Evolutionary conservation across 2,113 vertebrate species (phyloP).

Genomic region (Solea solea): DNA sequence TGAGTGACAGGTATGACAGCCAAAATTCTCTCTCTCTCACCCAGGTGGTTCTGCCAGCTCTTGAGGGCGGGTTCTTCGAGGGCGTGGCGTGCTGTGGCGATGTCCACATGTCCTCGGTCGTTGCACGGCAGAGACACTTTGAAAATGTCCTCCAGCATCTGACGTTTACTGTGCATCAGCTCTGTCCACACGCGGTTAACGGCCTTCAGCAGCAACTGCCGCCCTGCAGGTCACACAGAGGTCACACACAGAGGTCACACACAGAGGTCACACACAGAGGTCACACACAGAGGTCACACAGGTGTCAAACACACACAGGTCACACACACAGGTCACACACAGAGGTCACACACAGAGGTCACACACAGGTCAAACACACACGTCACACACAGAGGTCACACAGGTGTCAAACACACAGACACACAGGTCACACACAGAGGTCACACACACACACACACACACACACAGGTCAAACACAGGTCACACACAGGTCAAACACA

Average conservation of each 20-base stretch:
- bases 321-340: too few relatives aligned
- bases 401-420: not conserved
- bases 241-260: too few relatives aligned
- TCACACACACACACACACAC: too few relatives aligned
- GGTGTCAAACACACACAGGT: not conserved
- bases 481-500: too few relatives aligned
- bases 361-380: too few relatives aligned
- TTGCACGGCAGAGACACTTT: slow-evolving; percentile 94
- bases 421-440: not conserved
- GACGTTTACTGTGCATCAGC: slow-evolving; percentile 95
- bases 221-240: slow-evolving; percentile 78
- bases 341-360: too few relatives aligned
- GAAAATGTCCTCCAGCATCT: slow-evolving; percentile 94
- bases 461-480: too few relatives aligned
- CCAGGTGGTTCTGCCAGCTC: slow-evolving; percentile 97
- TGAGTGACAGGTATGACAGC: not conserved
- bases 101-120: slow-evolving; percentile 95
- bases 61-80: slow-evolving; percentile 94
- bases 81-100: slow-evolving; percentile 85
- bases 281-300: too few relatives aligned
- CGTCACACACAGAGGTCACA: too few relatives aligned
- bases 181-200: slow-evolving; percentile 98
- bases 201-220: slow-evolving; percentile 96
- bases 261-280: too few relatives aligned
- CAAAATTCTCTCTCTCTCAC: slow-evolving; percentile 63